Conservation (phyloP, 2,113 vertebrate genomes). For the Xiphophorus maculatus region DNA sequence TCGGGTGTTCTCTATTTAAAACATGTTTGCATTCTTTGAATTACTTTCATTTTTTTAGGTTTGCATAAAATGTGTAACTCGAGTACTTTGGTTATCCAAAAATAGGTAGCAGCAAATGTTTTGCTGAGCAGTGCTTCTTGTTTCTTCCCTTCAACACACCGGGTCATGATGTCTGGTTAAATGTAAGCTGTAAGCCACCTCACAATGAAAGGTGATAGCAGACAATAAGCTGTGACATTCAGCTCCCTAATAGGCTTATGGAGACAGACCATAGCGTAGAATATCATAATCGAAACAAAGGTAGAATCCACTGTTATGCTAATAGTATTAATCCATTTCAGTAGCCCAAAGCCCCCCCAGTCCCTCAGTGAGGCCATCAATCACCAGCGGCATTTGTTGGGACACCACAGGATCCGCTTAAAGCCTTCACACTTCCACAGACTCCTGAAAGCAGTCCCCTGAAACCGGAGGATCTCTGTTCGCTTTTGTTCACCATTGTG, state of each 20-base stretch:
- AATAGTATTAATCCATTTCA: slow-evolving; percentile 67
- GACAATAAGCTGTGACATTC: slow-evolving; percentile 60
- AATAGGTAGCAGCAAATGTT: not conserved
- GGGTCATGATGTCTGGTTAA: slow-evolving; percentile 26
- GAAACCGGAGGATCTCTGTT: slow-evolving; percentile 29
- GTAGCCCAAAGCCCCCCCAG: slow-evolving; percentile 36
- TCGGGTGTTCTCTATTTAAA: slow-evolving; percentile 26
- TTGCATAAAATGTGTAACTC: not conserved
- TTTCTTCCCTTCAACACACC: slow-evolving; percentile 8
- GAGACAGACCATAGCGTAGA: slow-evolving; percentile 53
- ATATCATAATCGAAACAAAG: slow-evolving; percentile 61
- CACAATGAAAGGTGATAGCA: slow-evolving; percentile 64
- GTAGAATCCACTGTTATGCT: slow-evolving; percentile 68
- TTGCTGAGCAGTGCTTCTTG: slow-evolving; percentile 22
- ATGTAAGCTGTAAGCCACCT: slow-evolving; percentile 54
- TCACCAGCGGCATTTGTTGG: slow-evolving; percentile 51
- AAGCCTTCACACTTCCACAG: slow-evolving; percentile 62
- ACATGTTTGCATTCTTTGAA: slow-evolving; percentile 33
- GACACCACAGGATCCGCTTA: slow-evolving; percentile 58
- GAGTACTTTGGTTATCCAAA: not conserved
- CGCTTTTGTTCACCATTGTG: slow-evolving; percentile 39
- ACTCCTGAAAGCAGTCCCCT: slow-evolving; percentile 33
- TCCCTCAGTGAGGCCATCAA: slow-evolving; percentile 59
- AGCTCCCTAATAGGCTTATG: slow-evolving; percentile 65
- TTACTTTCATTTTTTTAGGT: slow-evolving; percentile 8